Conservation (phyloP, 2,888 invertebrate genomes). For the Apotomis turbidana region DNA sequence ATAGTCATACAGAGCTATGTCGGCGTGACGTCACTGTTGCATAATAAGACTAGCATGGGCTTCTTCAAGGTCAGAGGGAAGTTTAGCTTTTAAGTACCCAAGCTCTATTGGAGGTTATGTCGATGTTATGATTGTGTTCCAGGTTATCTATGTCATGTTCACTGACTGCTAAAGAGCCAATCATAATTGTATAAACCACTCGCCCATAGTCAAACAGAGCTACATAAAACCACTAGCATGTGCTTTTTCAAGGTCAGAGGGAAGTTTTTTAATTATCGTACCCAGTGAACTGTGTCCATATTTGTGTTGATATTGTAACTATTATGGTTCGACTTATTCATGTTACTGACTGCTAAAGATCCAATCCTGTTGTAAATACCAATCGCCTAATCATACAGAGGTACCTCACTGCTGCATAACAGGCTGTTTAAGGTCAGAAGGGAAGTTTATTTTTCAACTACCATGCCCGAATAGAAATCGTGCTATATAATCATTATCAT, state of each 20-base stretch:
- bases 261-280: slow-evolving; percentile 78
- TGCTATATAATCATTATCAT: too few species aligned
- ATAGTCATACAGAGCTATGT: slow-evolving; percentile 92
- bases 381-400: slow-evolving; percentile 50
- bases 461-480: neutral
- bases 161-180: neutral
- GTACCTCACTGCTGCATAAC: slow-evolving; percentile 86
- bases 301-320: too few species aligned
- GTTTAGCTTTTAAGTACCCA: slow-evolving; percentile 87
- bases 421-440: neutral
- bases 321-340: too few species aligned
- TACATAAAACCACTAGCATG: slow-evolving; percentile 89
- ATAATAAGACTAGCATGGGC: slow-evolving; percentile 92
- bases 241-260: neutral
- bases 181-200: slow-evolving; percentile 81
- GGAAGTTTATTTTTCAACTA: slow-evolving; percentile 78
- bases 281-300: neutral
- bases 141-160: neutral
- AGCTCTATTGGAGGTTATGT: neutral
- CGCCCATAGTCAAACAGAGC: slow-evolving; percentile 90
- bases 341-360: too few species aligned
- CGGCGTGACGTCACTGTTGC: slow-evolving; percentile 90
- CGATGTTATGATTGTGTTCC: neutral
- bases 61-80: slow-evolving; percentile 94
- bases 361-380: slow-evolving; percentile 47